Conservation (phyloP, 2,113 vertebrate species). For the Canis aureus region DNA sequence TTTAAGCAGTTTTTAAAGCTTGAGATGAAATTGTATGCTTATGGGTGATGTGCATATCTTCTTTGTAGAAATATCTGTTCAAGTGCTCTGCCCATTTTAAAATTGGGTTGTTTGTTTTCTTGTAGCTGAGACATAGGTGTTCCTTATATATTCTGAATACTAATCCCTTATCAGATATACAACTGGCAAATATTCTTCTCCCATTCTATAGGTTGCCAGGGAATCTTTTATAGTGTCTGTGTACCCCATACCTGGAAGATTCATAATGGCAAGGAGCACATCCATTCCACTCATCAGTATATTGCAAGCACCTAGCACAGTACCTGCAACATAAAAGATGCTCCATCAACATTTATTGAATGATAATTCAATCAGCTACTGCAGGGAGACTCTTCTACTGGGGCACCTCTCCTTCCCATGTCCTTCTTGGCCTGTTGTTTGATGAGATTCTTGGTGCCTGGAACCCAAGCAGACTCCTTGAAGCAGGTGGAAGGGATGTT, state of each 20-base stretch:
- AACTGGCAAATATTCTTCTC: neutral
- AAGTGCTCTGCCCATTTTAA: neutral
- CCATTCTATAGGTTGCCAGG: neutral
- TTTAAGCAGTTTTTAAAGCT: neutral
- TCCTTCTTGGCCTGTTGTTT: neutral
- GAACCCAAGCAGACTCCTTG: neutral
- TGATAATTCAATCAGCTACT: neutral
- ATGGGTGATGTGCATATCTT: neutral
- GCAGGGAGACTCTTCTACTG: neutral
- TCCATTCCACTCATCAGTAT: neutral
- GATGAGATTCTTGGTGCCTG: neutral
- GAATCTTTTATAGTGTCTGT: neutral
- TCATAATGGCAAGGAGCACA: neutral
- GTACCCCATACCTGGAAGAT: accelerated
- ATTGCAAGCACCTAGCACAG: neutral
- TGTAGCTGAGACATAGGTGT: neutral
- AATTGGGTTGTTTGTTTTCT: neutral
- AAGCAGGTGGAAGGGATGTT: neutral
- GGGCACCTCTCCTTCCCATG: neutral
- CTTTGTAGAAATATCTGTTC: neutral
- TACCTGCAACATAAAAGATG: neutral
- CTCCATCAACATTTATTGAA: neutral
- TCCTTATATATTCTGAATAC: neutral
- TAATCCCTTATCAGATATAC: neutral
- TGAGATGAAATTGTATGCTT: neutral